Evolutionary conservation across 2,113 vertebrate genomes (phyloP), one percentile per base, ranked within the genome.

Genomic region (Urocitellus parryii): DNA sequence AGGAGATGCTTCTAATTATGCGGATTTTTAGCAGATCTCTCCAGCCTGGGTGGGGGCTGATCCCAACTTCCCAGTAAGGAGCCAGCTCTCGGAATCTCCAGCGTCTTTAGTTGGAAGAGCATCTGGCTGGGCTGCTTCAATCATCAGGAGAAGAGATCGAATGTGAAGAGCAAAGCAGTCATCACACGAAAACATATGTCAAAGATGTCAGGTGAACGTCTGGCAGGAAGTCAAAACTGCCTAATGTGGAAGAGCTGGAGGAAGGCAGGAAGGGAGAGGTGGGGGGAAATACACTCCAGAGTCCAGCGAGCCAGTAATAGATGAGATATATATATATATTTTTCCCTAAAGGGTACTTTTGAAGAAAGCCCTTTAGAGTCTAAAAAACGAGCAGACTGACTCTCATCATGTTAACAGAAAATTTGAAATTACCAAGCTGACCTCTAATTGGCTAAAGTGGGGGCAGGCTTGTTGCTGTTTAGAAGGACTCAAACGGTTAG

Each of bases 381-480:
- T 79, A 68, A 63, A 72, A 72, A 7, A 79, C 63, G 78, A 39
- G 27, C 48, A 88, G 42, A 37, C 73, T 39, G 34, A 56, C 67
- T 82, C 92, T 37, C 42, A 73, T 63, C 73, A 92, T 58, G 61
- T 85, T 88, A 86, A 95, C 58, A 94, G 85, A 85, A 67, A 95
- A 90, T 53, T 29, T 27, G 58, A 84, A 72, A 14, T 5, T 32
- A 7, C n/a, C 25, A 94, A 58, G 56, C 81, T 58, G 90, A 37
- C 42, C 73, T 88, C 5, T 65, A 80, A 77, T 88, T 42, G 81
- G 32, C 0, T 8, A 45, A 65, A 7, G 12, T 37, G 13, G 2
- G 0, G 32, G 85, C 65, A 88, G 80, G 93, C 42, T 96, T 96
- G 51, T 92, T 97, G 90, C 92, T 95, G 86, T 76, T 96, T 92